Conservation (phyloP, 2,113 vertebrate genomes). For the Callocephalon fimbriatum region DNA sequence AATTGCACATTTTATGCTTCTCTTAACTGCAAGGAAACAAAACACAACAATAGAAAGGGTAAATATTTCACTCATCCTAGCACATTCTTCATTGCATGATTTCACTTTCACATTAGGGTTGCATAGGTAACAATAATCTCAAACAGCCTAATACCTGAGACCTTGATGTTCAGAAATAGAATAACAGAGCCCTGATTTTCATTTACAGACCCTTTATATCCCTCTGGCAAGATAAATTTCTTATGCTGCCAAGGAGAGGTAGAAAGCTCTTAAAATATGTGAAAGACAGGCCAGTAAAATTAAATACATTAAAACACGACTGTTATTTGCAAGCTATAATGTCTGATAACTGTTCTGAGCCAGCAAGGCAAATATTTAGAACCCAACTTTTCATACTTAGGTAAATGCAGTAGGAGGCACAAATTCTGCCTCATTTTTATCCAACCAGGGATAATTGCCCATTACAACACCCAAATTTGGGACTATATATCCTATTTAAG, state of each 20-base stretch:
- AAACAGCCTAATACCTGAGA: constrained; percentile 6
- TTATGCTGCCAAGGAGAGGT: neutral
- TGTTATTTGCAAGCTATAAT: constrained; percentile 42
- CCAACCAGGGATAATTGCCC: neutral
- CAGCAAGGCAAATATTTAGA: constrained; percentile 54
- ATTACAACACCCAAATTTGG: neutral
- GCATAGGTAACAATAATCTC: constrained; percentile 61
- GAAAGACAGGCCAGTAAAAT: constrained; percentile 50
- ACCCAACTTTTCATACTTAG: neutral
- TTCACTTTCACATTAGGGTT: constrained; percentile 65
- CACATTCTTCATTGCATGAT: constrained; percentile 67
- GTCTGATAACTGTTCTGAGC: constrained; percentile 49
- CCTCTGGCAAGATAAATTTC: constrained; percentile 37
- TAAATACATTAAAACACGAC: constrained; percentile 56
- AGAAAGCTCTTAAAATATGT: constrained; percentile 44
- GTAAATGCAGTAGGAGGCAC: neutral
- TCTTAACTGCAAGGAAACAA: constrained; percentile 65
- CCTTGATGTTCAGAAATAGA: constrained; percentile 7
- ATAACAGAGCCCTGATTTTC: constrained; percentile 41
- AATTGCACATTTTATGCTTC: constrained; percentile 67
- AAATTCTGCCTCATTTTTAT: constrained; percentile 32
- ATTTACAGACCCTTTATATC: constrained; percentile 35
- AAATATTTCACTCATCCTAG: constrained; percentile 64
- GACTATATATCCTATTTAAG: neutral
- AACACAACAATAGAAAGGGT: constrained; percentile 24